Evolutionary conservation across 2,113 vertebrate genomes (phyloP), one percentile per base, ranked within the genome.

Genomic region (Pterocles gutturalis): DNA sequence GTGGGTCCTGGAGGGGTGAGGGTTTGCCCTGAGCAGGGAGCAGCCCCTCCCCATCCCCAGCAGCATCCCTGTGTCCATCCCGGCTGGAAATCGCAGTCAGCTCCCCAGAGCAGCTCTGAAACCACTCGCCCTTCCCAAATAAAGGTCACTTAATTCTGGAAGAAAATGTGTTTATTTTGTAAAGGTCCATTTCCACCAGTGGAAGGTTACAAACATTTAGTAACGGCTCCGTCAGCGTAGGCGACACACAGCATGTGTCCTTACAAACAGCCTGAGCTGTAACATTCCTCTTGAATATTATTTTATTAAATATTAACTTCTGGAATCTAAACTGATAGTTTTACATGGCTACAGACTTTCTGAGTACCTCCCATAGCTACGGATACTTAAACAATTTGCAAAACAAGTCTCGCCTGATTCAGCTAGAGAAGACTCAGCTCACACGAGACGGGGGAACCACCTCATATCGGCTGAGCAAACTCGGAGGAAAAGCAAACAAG

Each of bases 231-330:
- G 1, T 11, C 76, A 17, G 20, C 2, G 4, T 1, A 17, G 66
- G 57, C 0, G 1, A 33, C 33, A 29, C 33, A 3, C 13, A 36
- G 57, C 29, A 21, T 41, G 36, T 3, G 2, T 58, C 55, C n/a
- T 46, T 26, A 43, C 29, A 53, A 55, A 58, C 5, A 89, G 13
- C 20, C 67, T 0, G 3, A 33, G 51, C 55, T 34, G 13, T 10
- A 61, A 25, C 87, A 75, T 34, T 92, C 48, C 26, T 55, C 17
- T 51, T 29, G 28, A 75, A 9, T 17, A 29, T 6, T 41, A 12
- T 78, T 62, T 66, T n/a, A 89, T 91, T 89, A 94, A 96, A 93
- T 67, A 95, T 93, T 95, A 96, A 96, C 95, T 81, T 79, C 12
- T 0, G 3, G 57, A 82, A 64, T 75, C 78, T 61, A 17, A 77